phyloP scores from a whole-genome alignment of 2,113 vertebrate genomes.

The Cettia cetti region DNA sequence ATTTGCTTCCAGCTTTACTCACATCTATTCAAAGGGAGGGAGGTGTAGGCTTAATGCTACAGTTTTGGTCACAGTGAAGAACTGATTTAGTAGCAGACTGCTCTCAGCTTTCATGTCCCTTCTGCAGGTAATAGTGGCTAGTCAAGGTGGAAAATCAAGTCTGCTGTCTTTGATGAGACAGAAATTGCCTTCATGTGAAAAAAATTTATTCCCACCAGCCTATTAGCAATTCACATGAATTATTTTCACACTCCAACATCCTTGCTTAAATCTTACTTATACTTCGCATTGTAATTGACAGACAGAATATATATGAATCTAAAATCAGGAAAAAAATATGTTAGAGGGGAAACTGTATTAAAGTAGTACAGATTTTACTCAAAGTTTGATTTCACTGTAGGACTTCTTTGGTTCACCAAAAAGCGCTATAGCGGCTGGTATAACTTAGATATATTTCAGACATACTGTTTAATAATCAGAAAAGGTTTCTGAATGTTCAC shows the following conservation, averaged over 20 bases:
- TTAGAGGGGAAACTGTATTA: background rate
- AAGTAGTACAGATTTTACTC: background rate
- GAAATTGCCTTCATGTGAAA: background rate
- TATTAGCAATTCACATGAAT: constrained; percentile 16
- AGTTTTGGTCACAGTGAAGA: background rate
- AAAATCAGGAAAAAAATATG: background rate
- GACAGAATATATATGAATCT: background rate
- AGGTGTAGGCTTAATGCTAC: background rate
- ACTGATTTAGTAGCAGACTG: background rate
- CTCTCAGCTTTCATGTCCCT: background rate
- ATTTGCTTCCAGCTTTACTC: background rate
- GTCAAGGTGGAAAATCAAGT: background rate
- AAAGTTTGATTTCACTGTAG: constrained; percentile 33
- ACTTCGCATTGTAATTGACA: constrained; percentile 34
- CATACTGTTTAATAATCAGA: constrained; percentile 50
- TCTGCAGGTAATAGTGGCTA: background rate
- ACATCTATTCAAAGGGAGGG: background rate
- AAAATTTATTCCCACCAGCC: background rate
- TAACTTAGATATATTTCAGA: constrained; percentile 28
- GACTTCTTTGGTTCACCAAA: constrained; percentile 41
- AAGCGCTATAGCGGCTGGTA: constrained; percentile 26
- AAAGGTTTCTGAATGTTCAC: constrained; percentile 44
- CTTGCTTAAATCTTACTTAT: constrained; percentile 32
- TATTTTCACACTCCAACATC: constrained; percentile 30
- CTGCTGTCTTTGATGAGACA: background rate